Base-by-base conservation (phyloP, 1,140 invertebrate genomes). In the Schlechtendalia chinensis region DNA sequence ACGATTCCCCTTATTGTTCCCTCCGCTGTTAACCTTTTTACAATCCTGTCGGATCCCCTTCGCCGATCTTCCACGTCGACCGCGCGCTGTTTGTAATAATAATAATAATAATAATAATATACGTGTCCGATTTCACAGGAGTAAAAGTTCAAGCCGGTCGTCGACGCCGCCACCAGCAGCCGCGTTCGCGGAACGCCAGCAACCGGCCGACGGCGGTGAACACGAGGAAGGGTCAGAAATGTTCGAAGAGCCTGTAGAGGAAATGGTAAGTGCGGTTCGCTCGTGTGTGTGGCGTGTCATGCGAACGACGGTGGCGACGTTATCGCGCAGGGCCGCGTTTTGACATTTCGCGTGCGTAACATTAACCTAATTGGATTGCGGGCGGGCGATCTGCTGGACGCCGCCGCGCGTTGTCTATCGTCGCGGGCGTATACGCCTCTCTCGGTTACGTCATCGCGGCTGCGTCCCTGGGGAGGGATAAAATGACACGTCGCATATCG, bases 351-450 rank as follows among this genome's bases (percentile, higher is more conserved):
- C 58, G 32, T 8, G 32, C 24, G 75, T 79, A 79, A 79, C 75
- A 61, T 79, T 79, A 79, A 63, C 29, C 75, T 79, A 79, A 79
- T 79, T 61, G 75, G 75, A 79, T 79, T 79, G 29, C 16, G 24
- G 22, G 29, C 16, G 24, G 22, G 45, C 24, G 50, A 27, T 63
- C 58, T 79, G 58, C 17, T 27, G 19, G 53, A 54, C n/a, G n/a
- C n/a, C n/a, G n/a, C n/a, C n/a, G n/a, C n/a, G n/a, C n/a, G n/a
- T n/a, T 39, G 32, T 39, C 3, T 8, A 39, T 39, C 8, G 8
- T 61, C 12, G 27, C 47, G 61, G n/a, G 58, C 75, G 22, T 47
- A 77, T 50, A 79, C 75, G 75, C 75, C 75, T 79, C 75, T 79
- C 75, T 50, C 39, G 24, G 74, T 79, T 79, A 79, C 63, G 39